These are phyloP conservation scores for Fregetta grallaria DNA, from an alignment of 2,113 vertebrate genomes.

Conservation along the genomic window DNA sequence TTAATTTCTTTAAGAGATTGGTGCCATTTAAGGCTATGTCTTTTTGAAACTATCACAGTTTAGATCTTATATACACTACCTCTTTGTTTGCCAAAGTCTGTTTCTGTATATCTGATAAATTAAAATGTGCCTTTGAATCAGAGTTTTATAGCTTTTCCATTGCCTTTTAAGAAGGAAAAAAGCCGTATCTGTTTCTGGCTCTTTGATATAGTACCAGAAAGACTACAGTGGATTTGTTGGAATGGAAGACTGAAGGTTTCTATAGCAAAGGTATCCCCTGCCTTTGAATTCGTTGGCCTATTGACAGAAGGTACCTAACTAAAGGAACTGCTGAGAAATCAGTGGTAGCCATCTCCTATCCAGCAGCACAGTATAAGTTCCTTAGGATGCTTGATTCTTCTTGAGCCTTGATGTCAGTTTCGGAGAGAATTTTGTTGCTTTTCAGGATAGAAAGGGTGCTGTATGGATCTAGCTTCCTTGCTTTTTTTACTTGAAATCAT, in stretches of 20 bases:
- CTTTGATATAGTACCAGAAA: neutral
- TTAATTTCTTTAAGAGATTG: neutral
- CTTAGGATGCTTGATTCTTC: neutral
- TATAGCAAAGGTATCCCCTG: neutral
- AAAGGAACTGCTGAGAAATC: neutral
- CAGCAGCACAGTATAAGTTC: neutral
- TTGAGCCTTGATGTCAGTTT: neutral
- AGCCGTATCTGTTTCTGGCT: neutral
- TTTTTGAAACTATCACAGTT: neutral
- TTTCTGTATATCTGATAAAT: slow-evolving; percentile 1
- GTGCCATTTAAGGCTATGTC: neutral
- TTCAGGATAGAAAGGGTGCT: neutral
- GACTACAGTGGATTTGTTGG: neutral
- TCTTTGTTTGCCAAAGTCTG: neutral
- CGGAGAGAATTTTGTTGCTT: neutral
- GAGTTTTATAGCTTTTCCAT: neutral
- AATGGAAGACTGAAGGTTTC: neutral
- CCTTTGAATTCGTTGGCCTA: neutral
- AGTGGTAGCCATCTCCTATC: neutral
- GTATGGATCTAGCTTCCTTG: neutral
- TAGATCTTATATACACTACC: neutral
- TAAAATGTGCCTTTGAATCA: slow-evolving; percentile 42
- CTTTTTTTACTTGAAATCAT: neutral
- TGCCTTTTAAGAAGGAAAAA: neutral
- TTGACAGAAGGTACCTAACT: neutral